Conservation (phyloP, 2,888 invertebrate species). For the Bombylius discolor region DNA sequence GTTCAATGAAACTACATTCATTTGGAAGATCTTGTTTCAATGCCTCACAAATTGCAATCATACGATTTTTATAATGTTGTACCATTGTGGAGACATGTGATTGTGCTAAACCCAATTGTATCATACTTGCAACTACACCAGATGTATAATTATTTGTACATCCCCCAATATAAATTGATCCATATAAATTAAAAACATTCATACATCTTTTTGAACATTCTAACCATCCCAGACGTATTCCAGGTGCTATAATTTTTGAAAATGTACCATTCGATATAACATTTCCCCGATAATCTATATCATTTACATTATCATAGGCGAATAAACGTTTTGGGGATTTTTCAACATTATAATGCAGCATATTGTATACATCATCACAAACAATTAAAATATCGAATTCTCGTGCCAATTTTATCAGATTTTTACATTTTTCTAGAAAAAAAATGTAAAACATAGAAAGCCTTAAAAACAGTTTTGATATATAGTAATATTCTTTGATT, state of each 20-base stretch:
- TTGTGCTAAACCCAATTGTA: constrained; percentile 40
- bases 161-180: constrained; percentile 44
- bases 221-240: constrained; percentile 51
- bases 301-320: constrained; percentile 38
- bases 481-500: constrained; percentile 9
- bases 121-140: constrained; percentile 40
- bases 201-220: constrained; percentile 40
- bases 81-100: constrained; percentile 35
- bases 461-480: no score
- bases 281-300: constrained; percentile 36
- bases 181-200: constrained; percentile 34
- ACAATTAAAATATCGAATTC: constrained; percentile 37
- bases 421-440: constrained; percentile 31
- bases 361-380: constrained; percentile 53
- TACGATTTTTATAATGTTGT: constrained; percentile 36
- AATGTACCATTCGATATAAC: constrained; percentile 51
- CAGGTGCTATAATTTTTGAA: constrained; percentile 50
- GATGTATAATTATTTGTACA: constrained; percentile 46
- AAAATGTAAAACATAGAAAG: no score
- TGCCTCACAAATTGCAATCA: constrained; percentile 33
- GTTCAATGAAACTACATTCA: constrained; percentile 33
- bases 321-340: constrained; percentile 40
- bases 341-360: constrained; percentile 39
- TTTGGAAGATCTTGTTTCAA: constrained; percentile 36
- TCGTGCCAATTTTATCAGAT: constrained; percentile 36